These are phyloP conservation scores for Macrocentrus cingulum DNA, from an alignment of 1,140 invertebrate genomes.

Conservation along the genomic window DNA sequence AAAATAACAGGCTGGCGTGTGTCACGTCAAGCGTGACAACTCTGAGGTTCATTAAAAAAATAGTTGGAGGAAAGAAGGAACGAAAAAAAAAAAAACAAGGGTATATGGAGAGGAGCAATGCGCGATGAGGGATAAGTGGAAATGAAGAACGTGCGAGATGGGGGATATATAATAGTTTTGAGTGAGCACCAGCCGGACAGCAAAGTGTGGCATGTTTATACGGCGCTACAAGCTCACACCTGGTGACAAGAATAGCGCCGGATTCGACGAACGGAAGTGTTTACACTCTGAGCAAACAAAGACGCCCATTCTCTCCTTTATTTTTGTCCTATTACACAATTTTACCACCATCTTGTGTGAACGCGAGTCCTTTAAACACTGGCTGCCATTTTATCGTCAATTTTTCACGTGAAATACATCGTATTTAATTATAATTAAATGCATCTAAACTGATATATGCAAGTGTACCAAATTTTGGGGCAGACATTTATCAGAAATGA, in stretches of 20 bases:
- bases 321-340: conserved; percentile 4
- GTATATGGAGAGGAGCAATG: background rate
- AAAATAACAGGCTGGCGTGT: background rate
- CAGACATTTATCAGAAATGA: too few relatives aligned
- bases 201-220: conserved; percentile 37
- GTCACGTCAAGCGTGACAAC: background rate
- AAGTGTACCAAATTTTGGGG: too few relatives aligned
- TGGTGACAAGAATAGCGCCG: conserved; percentile 51
- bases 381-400: too few relatives aligned
- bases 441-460: too few relatives aligned
- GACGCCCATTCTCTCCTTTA: conserved; percentile 8
- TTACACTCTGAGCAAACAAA: conserved; percentile 12
- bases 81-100: background rate
- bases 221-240: conserved; percentile 51
- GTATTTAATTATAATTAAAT: too few relatives aligned
- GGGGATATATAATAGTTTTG: conserved; percentile 23
- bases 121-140: conserved; percentile 4
- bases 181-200: conserved; percentile 14
- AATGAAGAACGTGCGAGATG: conserved; percentile 15
- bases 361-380: too few relatives aligned
- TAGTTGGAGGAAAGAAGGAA: background rate
- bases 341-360: background rate
- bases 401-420: too few relatives aligned
- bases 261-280: conserved; percentile 23
- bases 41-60: background rate